phyloP scores from a whole-genome alignment of 2,113 vertebrate species.

The Coryphaenoides rupestris region DNA sequence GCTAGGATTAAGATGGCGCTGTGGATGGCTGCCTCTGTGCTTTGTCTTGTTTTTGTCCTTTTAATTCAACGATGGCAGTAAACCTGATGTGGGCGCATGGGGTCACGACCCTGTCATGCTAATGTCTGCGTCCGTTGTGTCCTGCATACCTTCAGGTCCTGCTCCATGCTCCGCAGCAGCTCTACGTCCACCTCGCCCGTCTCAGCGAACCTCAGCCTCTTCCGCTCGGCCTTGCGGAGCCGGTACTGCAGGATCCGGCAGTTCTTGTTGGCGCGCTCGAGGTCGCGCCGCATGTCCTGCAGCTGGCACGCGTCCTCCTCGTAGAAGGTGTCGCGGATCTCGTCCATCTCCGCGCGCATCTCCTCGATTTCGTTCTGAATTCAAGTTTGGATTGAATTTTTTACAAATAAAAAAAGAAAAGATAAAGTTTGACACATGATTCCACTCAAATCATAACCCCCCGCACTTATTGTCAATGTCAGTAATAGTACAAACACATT shows the following conservation, averaged over 20 bases:
- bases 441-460: too few relatives aligned
- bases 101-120: not conserved
- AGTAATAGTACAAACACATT: too few relatives aligned
- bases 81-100: too few relatives aligned
- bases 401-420: too few relatives aligned
- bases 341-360: constrained; percentile 97
- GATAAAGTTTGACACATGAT: too few relatives aligned
- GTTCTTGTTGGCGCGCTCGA: constrained; percentile 98
- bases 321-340: constrained; percentile 97
- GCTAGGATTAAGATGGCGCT: too few relatives aligned
- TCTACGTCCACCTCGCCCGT: constrained; percentile 92
- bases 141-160: constrained; percentile 91
- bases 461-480: too few relatives aligned
- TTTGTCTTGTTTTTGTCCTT: too few relatives aligned
- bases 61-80: too few relatives aligned
- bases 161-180: constrained; percentile 92
- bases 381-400: not conserved
- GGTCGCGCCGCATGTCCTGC: constrained; percentile 96
- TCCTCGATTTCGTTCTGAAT: constrained; percentile 91
- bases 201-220: constrained; percentile 86
- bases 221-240: constrained; percentile 94
- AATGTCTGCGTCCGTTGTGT: too few relatives aligned
- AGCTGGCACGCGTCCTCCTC: constrained; percentile 97
- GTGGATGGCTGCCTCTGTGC: too few relatives aligned
- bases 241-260: constrained; percentile 97